phyloP scores from a whole-genome alignment of 2,888 invertebrate species.

The Seira sanloemensis region DNA sequence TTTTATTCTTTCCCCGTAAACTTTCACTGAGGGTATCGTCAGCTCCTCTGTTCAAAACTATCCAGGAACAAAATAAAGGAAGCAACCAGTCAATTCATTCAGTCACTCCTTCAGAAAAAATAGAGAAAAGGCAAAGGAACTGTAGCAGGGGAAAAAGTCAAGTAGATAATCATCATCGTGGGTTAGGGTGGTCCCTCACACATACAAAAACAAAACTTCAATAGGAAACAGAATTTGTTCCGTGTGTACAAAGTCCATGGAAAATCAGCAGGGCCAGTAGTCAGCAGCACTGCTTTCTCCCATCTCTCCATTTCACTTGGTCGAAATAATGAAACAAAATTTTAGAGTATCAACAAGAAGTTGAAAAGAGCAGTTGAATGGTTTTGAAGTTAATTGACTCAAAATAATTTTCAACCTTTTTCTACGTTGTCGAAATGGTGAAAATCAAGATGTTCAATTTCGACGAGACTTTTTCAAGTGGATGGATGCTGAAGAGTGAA shows the following conservation, averaged over 20 bases:
- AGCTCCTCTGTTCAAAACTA: neutral
- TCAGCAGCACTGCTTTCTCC: neutral
- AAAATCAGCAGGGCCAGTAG: no score
- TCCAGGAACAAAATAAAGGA: conserved; percentile 14
- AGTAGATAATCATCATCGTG: neutral
- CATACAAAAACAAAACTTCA: neutral
- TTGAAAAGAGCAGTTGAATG: neutral
- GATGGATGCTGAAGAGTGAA: neutral
- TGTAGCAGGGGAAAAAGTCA: neutral
- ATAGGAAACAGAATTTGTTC: no score
- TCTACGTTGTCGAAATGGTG: neutral
- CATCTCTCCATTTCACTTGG: neutral
- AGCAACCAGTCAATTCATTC: conserved; percentile 49
- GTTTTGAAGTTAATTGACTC: neutral
- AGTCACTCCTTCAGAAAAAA: neutral
- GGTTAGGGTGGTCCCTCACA: neutral
- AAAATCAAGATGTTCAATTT: conserved; percentile 1
- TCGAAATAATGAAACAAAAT: neutral
- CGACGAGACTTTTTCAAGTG: neutral
- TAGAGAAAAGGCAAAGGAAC: no score
- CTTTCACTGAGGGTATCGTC: neutral
- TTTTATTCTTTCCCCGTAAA: conserved; percentile 38
- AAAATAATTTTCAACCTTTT: conserved; percentile 5
- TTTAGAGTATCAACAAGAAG: neutral
- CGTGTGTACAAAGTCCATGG: neutral